Base-by-base conservation (phyloP, 2,797 vertebrate species). In the Malurus splendens region DNA sequence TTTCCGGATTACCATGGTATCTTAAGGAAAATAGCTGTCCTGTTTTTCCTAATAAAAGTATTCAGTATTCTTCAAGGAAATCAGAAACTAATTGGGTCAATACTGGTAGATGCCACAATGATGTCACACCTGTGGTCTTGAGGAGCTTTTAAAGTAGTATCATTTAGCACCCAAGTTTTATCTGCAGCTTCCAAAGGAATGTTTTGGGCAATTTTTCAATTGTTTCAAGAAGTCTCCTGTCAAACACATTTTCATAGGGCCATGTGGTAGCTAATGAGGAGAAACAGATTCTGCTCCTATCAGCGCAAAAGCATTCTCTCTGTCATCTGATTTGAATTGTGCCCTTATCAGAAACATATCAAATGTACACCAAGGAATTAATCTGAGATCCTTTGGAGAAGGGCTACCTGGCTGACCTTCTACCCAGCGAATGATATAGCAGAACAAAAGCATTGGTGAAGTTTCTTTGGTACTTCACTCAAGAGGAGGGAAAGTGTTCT, bases 191-290 rank as follows among this genome's bases (percentile, higher is more conserved):
- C 52, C 24, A 73, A 72, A 83, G 44, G 61, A 86, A 73, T 44
- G 39, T 62, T 72, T 75, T 48, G 48, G 45, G 12, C 82, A 86
- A 48, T 52, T 86, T 86, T 86, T 88, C 65, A 90, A 86, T 39
- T 62, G 52, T 72, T 94, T 87, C 82, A 94, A 79, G 86, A 93
- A 92, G 30, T 18, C 9, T 82, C 25, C 48, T 60, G 64, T 82
- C 84, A 92, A 79, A 70, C 45, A 57, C 0, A 81, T 83, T 82
- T 93, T 81, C 80, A 62, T 18, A 51, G 36, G 56, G 38, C 48
- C 77, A 81, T 52, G 59, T 76, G 77, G 36, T 76, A 93, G 38
- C 66, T 94, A 86, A 86, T 42, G 80, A 89, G n/a, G 38, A 91
- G 73, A 89, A 89, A 78, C 56, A 86, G 65, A 85, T 61, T 60